Evolutionary conservation across 2,888 invertebrate species (phyloP), one percentile per base, ranked within the genome.

Genomic region (Fragum whitleyi): DNA sequence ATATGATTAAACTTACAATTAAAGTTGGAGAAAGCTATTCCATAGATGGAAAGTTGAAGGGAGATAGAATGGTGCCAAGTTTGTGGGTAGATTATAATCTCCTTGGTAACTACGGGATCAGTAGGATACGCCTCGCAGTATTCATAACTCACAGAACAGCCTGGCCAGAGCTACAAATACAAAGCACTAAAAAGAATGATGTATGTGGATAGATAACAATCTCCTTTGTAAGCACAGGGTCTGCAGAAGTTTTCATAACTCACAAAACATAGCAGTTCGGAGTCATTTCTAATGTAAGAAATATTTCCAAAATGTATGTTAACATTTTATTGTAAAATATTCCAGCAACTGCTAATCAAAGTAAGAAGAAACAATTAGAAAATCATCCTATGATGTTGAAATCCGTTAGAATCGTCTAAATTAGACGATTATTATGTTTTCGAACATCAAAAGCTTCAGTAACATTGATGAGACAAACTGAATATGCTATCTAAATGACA

Each of bases 1-100:
- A n/a, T n/a, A n/a, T n/a, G n/a, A n/a, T n/a, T n/a, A n/a, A 11
- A 57, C 82, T 79, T 53, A 83, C 84, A 80, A 36, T 78, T 81
- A 26, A 78, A 84, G 1, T 65, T 26, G 2, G 69, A 23, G 61
- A 69, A 84, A 6, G 29, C 16, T 32, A 78, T 73, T 14, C 84
- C 84, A 14, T 57, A 28, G n/a, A 84, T 21, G 5, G 26, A 21
- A 0, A 81, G 21, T 32, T 79, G 77, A 19, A 84, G 55, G 2
- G 84, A 74, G 3, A 81, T 73, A 26, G 68, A 53, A 29, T 55
- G 39, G n/a, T 62, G 51, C 84, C 84, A 84, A 21, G 70, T 74
- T 26, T 36, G 14, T 23, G 84, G 74, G 42, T 65, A 53, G 1
- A 81, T 23, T 14, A 39, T 28, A n/a, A 84, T 59, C 42, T 81